A percentile compares a stretch with the other conserved stretches of the same genome.
These are phyloP conservation scores for Tetrax tetrax DNA, from an alignment of 2,113 vertebrate genomes.

Conservation along the genomic window DNA sequence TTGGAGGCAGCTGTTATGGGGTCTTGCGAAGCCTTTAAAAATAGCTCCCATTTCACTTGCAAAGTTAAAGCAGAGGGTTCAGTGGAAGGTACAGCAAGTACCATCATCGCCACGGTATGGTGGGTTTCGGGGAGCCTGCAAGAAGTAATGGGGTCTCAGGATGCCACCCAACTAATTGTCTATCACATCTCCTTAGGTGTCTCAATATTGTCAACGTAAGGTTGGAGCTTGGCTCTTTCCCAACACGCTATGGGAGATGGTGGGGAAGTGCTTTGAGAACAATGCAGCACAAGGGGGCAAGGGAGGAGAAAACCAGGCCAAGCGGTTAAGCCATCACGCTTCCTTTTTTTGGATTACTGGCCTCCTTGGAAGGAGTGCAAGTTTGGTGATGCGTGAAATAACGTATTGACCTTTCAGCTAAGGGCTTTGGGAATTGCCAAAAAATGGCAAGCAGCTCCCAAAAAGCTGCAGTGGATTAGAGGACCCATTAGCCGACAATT, in stretches of 20 bases:
- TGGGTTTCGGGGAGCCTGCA: not conserved
- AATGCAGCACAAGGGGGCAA: not conserved
- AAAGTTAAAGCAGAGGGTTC: not conserved
- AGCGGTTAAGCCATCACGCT: not conserved
- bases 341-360: conserved; percentile 7
- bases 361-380: conserved; percentile 48
- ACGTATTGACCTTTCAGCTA: not conserved
- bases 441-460: conserved; percentile 34
- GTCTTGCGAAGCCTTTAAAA: not conserved
- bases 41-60: not conserved
- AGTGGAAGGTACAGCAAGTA: not conserved
- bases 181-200: not conserved
- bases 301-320: not conserved
- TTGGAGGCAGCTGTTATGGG: not conserved
- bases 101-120: accelerated
- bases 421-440: conserved; percentile 32
- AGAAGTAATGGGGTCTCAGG: accelerated
- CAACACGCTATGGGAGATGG: not conserved
- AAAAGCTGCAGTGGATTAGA: conserved; percentile 22
- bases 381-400: not conserved
- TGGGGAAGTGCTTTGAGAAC: not conserved
- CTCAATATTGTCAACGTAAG: accelerated
- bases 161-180: not conserved
- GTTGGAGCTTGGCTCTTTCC: not conserved
- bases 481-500: conserved; percentile 41